A percentile compares a stretch with the other conserved stretches of the same genome.
These are phyloP conservation scores for Julus scanicus DNA, from an alignment of 2,888 invertebrate species.

Conservation along the genomic window DNA sequence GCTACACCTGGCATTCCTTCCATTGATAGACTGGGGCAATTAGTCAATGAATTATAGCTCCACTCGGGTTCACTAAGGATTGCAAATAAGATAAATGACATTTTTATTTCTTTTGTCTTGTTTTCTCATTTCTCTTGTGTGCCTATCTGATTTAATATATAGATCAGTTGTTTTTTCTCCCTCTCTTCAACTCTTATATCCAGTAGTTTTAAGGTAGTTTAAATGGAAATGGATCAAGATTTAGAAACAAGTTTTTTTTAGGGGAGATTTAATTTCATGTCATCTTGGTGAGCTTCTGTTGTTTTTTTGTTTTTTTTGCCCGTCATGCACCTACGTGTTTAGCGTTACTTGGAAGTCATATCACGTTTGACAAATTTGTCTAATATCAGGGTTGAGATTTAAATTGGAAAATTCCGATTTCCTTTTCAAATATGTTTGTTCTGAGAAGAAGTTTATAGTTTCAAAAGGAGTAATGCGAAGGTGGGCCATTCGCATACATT, in stretches of 20 bases:
- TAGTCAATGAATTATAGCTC: conserved; percentile 37
- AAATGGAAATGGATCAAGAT: conserved; percentile 40
- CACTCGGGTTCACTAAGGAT: conserved; percentile 44
- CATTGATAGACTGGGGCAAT: conserved; percentile 43
- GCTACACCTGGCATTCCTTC: conserved; percentile 27
- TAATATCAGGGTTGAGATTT: conserved; percentile 43
- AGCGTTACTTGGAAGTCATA: conserved; percentile 15
- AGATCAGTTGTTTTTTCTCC: neutral
- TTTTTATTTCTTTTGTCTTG: conserved; percentile 31
- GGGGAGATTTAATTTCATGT: conserved; percentile 34
- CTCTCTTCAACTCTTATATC: neutral
- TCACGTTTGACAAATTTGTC: conserved; percentile 45
- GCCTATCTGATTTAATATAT: conserved; percentile 43
- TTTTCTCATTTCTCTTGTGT: neutral
- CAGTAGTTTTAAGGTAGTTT: conserved; percentile 44
- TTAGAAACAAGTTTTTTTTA: conserved; percentile 6
- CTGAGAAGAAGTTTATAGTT: neutral
- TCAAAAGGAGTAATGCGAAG: neutral
- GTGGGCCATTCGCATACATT: neutral
- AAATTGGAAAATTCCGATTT: conserved; percentile 45
- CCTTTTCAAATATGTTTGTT: neutral
- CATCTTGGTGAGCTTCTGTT: conserved; percentile 45
- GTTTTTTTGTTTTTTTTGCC: conserved; percentile 2
- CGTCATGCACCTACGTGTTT: conserved; percentile 47
- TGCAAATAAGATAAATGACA: conserved; percentile 41